Conservation (phyloP, 2,797 vertebrate genomes). For the Passerculus sandwichensis region DNA sequence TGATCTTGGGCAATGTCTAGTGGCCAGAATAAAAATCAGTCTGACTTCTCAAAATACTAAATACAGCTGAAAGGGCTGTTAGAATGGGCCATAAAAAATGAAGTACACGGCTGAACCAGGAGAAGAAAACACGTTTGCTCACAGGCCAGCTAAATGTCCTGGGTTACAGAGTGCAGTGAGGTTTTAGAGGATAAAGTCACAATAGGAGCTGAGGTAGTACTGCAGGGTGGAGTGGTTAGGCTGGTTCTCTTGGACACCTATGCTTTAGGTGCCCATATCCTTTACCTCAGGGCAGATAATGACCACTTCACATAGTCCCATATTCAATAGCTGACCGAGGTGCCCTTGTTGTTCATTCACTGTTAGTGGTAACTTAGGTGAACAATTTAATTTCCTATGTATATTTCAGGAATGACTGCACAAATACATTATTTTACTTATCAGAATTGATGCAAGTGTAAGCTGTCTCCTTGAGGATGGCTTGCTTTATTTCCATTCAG, state of each 20-base stretch:
- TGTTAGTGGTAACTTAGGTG: neutral
- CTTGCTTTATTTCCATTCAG: neutral
- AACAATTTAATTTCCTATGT: neutral
- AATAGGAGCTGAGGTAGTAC: neutral
- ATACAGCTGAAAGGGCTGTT: neutral
- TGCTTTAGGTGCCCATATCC: neutral
- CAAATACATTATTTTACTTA: neutral
- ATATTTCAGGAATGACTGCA: neutral
- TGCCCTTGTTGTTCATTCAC: neutral
- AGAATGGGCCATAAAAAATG: neutral
- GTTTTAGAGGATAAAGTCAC: neutral
- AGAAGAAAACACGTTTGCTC: neutral
- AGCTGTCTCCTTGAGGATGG: neutral
- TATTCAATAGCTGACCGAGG: neutral
- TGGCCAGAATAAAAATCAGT: conserved; percentile 18
- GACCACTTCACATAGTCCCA: neutral
- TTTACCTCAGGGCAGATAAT: neutral
- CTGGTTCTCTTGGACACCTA: neutral
- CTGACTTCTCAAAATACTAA: conserved; percentile 9
- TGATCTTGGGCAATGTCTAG: neutral
- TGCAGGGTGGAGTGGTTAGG: neutral
- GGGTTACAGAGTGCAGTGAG: neutral
- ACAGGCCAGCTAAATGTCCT: neutral
- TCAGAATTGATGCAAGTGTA: neutral
- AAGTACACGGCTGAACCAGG: neutral